Evolutionary conservation across 1,140 invertebrate genomes (phyloP).

Genomic region (Dinoponera quadriceps): DNA sequence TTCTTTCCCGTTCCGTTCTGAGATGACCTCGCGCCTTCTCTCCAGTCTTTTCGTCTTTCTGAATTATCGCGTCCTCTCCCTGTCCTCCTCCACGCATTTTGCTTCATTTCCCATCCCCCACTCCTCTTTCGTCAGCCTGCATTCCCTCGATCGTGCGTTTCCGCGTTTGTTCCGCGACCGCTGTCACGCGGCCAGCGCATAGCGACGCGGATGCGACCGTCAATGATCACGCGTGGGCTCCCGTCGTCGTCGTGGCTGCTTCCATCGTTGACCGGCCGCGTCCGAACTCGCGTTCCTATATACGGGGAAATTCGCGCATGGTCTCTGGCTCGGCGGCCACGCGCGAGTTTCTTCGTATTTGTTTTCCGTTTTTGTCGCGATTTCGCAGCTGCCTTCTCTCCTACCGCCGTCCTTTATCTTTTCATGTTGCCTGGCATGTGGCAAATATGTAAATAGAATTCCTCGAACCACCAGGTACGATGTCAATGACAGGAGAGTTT

Average conservation of each 20-base stretch:
- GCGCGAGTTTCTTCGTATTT: constrained; percentile 41
- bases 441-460: neutral
- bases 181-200: constrained; percentile 16
- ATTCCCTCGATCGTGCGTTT: constrained; percentile 1
- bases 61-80: neutral
- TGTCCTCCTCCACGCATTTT: neutral
- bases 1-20: neutral
- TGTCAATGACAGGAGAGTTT: too few relatives aligned
- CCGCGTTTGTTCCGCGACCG: neutral
- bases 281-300: constrained; percentile 14
- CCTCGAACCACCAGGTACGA: too few relatives aligned
- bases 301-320: constrained; percentile 19
- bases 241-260: neutral
- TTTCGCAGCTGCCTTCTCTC: neutral
- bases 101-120: neutral
- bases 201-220: neutral
- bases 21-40: too few relatives aligned
- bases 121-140: neutral
- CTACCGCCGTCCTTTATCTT: neutral
- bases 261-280: neutral
- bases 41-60: too few relatives aligned
- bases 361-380: constrained; percentile 37
- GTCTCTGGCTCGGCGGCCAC: neutral
- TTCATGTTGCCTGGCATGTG: neutral
- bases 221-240: constrained; percentile 23